These are phyloP conservation scores for Cinara cedri DNA, from an alignment of 2,888 invertebrate species.

Conservation along the genomic window DNA sequence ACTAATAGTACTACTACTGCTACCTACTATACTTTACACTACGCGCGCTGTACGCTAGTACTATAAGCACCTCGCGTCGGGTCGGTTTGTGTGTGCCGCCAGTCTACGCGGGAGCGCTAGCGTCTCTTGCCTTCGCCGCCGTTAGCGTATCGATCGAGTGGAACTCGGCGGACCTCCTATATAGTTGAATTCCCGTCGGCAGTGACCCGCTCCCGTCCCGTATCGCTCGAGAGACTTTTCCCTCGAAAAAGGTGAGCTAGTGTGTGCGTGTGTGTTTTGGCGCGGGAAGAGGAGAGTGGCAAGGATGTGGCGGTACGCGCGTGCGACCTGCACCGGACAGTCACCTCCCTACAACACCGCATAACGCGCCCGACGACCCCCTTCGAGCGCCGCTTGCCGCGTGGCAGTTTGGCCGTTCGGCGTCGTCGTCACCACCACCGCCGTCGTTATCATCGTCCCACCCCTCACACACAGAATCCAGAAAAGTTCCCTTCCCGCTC, in stretches of 20 bases:
- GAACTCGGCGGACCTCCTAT: background rate
- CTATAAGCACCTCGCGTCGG: background rate
- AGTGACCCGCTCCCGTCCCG: conserved; percentile 24
- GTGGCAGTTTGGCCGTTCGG: background rate
- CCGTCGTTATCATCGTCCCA: background rate
- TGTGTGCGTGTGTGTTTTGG: background rate
- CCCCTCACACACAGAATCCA: background rate
- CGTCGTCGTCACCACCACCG: background rate
- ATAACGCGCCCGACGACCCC: background rate
- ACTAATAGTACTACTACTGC: conserved; percentile 13
- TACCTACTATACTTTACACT: background rate
- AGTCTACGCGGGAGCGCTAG: conserved; percentile 24
- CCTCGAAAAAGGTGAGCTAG: conserved; percentile 10
- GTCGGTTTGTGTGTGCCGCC: background rate
- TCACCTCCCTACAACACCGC: background rate
- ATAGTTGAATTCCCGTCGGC: conserved; percentile 31
- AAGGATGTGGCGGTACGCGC: background rate
- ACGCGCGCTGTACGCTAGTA: background rate
- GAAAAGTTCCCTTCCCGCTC: too few species aligned
- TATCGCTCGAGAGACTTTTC: background rate
- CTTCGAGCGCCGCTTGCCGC: background rate
- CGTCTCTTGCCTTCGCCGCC: conserved; percentile 24
- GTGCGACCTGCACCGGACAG: conserved; percentile 47
- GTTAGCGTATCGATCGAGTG: conserved; percentile 35
- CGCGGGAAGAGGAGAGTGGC: background rate